Percentiles rank a stretch among this genome's conserved stretches.
Evolutionary conservation across 2,797 vertebrate genomes (phyloP).

Genomic region (Sebastes nivosus): DNA sequence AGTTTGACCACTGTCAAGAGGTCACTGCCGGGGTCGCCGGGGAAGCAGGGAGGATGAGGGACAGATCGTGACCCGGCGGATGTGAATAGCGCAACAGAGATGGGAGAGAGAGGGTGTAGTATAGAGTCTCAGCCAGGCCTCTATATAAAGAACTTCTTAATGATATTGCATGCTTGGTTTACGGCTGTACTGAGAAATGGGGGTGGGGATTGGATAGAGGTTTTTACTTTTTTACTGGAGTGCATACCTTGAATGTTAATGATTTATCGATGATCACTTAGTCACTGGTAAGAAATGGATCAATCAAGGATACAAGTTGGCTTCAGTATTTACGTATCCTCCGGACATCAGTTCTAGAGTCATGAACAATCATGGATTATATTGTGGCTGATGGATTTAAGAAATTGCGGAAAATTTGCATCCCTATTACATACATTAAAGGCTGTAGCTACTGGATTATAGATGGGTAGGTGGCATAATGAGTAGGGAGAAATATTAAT

Average conservation of each 20-base stretch:
- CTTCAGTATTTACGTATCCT: too few relatives aligned
- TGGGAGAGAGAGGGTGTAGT: background rate
- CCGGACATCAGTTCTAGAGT: background rate
- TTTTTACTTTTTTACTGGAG: background rate
- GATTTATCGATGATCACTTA: background rate
- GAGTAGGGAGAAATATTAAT: background rate
- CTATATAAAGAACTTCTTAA: background rate
- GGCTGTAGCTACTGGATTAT: background rate
- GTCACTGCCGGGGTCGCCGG: background rate
- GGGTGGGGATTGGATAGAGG: background rate
- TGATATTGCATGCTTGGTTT: background rate
- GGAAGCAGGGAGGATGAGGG: background rate
- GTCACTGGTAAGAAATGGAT: background rate
- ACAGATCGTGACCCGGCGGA: background rate
- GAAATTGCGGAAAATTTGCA: background rate
- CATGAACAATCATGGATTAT: background rate
- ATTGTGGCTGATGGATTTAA: background rate
- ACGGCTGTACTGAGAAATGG: background rate
- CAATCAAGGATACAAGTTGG: background rate
- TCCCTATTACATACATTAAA: background rate
- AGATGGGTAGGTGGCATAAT: background rate
- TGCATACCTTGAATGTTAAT: slow-evolving; percentile 9
- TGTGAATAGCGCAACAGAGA: background rate
- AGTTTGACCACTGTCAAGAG: slow-evolving; percentile 17
- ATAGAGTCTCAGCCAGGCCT: background rate